Evolutionary conservation across 2,113 vertebrate species (phyloP), one percentile per base, ranked within the genome.

Genomic region (Equus przewalskii): DNA sequence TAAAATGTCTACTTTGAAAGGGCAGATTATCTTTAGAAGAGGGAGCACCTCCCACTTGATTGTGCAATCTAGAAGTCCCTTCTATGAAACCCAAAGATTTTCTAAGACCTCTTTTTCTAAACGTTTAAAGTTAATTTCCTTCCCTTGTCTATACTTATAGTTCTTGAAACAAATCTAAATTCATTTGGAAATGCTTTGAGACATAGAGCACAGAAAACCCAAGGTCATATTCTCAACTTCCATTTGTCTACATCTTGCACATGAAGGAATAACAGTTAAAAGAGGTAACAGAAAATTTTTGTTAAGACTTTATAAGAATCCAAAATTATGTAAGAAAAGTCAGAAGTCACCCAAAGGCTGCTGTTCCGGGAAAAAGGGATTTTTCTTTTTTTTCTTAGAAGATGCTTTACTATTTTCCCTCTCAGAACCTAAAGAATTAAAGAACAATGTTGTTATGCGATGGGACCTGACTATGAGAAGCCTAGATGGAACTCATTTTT

Each of bases 141-240:
- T 22, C 36, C 51, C 30, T 89, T 85, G 28, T 90, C 54, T 96
- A 73, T 62, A 91, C 58, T 92, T 88, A 84, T 4, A 41, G 54
- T 8, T 88, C 94, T 60, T 60, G 30, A 72, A 67, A 90, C 70
- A 96, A 89, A 30, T 7, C 2, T 33, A 58, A 92, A 84, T 54
- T 94, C 65, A 92, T 87, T 91, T 86, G 83, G 30, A 95, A 89
- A 89, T 41, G 4, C 44, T 88, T n/a, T 80, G 72, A 86, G 19
- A 94, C 16, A 49, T 3, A 58, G 22, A 96, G 11, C 79, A n/a
- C 6, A 56, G 65, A 60, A 82, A 94, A 94, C 10, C 36, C 79
- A 83, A 93, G n/a, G 24, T 65, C 24, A 12, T 60, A 78, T 80
- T 62, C 13, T 91, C 64, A 84, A 36, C 18, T 67, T 88, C 60